Conservation (phyloP, 1,140 invertebrate genomes). For the Camponotus floridanus region DNA sequence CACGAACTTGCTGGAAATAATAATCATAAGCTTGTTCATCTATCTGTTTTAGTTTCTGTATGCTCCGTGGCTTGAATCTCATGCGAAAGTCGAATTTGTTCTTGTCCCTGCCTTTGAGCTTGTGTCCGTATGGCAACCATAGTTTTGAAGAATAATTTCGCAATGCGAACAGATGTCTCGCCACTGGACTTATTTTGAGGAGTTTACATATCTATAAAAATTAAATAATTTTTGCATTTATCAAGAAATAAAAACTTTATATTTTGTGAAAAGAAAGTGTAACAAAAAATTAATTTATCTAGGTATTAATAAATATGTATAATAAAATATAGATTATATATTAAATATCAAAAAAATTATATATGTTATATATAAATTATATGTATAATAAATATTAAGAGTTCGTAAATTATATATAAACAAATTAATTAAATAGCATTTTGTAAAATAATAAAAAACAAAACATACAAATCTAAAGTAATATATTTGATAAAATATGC, state of each 20-base stretch:
- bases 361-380: no score
- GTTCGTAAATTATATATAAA: neutral
- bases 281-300: neutral
- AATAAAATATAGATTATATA: no score
- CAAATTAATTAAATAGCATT: neutral
- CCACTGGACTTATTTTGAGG: slow-evolving; percentile 91
- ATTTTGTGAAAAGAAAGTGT: neutral
- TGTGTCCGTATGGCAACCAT: slow-evolving; percentile 88
- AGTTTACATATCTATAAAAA: slow-evolving; percentile 88
- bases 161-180: slow-evolving; percentile 92
- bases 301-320: neutral
- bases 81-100: slow-evolving; percentile 91
- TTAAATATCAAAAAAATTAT: no score
- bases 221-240: slow-evolving; percentile 42
- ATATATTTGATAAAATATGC: neutral
- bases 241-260: neutral
- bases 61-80: slow-evolving; percentile 90
- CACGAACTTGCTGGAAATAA: slow-evolving; percentile 93
- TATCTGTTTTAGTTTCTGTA: slow-evolving; percentile 89
- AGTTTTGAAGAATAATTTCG: slow-evolving; percentile 87
- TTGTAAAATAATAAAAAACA: neutral
- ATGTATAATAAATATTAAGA: no score
- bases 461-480: neutral
- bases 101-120: slow-evolving; percentile 85
- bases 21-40: slow-evolving; percentile 93